phyloP scores from a whole-genome alignment of 92 coral and sea anemone species.

The Zoanthus sansibaricus region DNA sequence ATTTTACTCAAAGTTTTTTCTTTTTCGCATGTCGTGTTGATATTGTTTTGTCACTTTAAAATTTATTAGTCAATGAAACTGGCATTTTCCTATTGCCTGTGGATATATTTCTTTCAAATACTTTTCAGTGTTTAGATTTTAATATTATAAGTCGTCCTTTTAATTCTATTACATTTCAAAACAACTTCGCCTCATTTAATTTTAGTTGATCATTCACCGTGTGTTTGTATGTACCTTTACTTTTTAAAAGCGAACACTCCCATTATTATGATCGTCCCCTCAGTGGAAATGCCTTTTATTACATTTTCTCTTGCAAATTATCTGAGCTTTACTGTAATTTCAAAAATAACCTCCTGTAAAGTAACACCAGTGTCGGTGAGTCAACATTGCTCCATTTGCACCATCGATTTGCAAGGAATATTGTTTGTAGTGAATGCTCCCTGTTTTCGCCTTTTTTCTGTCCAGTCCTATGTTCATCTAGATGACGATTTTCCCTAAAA shows the following conservation, averaged over 20 bases:
- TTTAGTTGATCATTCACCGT: background rate
- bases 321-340: too few relatives aligned
- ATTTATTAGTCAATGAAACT: background rate
- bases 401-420: background rate
- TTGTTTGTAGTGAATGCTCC: background rate
- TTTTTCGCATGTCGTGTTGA: conserved; percentile 20
- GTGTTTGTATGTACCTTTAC: background rate
- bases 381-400: background rate
- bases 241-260: conserved; percentile 28
- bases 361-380: too few relatives aligned
- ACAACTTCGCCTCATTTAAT: background rate
- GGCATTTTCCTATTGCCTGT: background rate
- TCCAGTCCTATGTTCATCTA: background rate
- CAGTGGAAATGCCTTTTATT: background rate
- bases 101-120: background rate
- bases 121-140: conserved; percentile 3
- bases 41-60: background rate
- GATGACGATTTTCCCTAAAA: background rate
- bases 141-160: background rate
- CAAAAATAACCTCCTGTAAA: too few relatives aligned
- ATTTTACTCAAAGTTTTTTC: background rate
- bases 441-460: background rate
- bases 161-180: background rate
- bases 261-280: conserved; percentile 2
- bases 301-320: background rate